Percentiles rank a stretch among this genome's conserved stretches.
phyloP scores from a whole-genome alignment of 1,140 invertebrate species.

The Trigoniulus corallinus region DNA sequence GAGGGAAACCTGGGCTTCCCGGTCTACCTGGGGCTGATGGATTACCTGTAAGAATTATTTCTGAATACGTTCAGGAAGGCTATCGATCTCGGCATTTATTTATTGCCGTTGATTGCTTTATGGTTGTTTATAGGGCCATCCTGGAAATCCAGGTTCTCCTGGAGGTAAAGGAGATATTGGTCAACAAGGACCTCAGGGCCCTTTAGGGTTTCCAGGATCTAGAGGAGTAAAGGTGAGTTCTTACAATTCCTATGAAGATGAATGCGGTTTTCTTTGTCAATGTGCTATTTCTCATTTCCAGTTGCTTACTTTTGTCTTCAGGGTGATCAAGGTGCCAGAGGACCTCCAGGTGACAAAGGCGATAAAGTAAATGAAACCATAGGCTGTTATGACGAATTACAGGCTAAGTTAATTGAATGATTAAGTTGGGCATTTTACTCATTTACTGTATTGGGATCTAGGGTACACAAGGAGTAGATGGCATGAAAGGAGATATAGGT shows the following conservation, averaged over 20 bases:
- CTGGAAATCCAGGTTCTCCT: slow-evolving; percentile 46
- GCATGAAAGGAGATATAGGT: slow-evolving; percentile 58
- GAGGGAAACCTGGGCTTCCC: slow-evolving; percentile 52
- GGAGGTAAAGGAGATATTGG: slow-evolving; percentile 49
- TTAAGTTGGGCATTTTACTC: too few species aligned
- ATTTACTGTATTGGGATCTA: too few species aligned
- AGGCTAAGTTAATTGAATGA: too few species aligned
- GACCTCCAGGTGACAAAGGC: slow-evolving; percentile 44
- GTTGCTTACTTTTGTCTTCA: background rate
- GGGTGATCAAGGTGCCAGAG: slow-evolving; percentile 56
- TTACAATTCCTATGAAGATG: background rate
- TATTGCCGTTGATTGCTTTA: background rate
- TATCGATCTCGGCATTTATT: too few species aligned
- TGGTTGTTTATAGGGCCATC: slow-evolving; percentile 30
- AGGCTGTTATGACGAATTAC: too few species aligned
- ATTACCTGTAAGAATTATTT: slow-evolving; percentile 31
- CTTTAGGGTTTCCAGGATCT: slow-evolving; percentile 53
- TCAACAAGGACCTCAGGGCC: slow-evolving; percentile 45
- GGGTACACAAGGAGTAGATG: slow-evolving; percentile 41
- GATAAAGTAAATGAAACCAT: too few species aligned
- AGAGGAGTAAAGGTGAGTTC: slow-evolving; percentile 41
- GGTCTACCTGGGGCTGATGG: slow-evolving; percentile 55
- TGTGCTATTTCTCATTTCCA: background rate
- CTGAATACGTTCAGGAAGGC: too few species aligned
- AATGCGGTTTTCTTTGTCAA: background rate